phyloP scores from a whole-genome alignment of 2,113 vertebrate genomes.

The Spilogale gracilis region DNA sequence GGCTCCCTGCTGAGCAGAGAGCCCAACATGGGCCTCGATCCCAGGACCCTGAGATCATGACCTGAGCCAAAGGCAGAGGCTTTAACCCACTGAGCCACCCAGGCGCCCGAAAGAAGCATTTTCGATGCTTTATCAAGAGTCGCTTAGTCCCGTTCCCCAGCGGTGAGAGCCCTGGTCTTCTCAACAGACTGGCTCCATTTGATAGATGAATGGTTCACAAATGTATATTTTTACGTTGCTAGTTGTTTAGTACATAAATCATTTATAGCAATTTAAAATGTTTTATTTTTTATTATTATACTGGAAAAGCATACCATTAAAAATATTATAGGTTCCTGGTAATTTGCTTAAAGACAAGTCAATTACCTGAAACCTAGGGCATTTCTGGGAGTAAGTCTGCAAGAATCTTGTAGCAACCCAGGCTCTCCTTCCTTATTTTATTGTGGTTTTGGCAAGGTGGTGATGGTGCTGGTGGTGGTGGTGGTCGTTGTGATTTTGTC shows the following conservation, averaged over 20 bases:
- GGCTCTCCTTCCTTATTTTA: neutral
- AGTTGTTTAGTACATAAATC: neutral
- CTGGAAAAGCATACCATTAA: neutral
- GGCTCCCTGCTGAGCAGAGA: too few species aligned
- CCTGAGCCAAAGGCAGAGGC: too few species aligned
- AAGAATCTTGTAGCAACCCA: neutral
- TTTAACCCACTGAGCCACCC: too few species aligned
- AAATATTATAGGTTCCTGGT: neutral
- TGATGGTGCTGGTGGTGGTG: neutral
- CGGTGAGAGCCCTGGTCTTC: too few species aligned
- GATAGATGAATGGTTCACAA: neutral
- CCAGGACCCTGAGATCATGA: too few species aligned
- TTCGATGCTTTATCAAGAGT: rapidly evolving
- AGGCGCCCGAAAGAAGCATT: neutral
- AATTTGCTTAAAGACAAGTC: neutral
- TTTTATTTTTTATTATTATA: neutral
- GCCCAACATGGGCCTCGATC: too few species aligned
- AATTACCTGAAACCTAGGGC: neutral
- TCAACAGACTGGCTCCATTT: neutral
- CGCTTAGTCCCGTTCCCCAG: too few species aligned
- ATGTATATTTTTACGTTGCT: neutral
- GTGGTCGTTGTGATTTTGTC: neutral
- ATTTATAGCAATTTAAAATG: neutral
- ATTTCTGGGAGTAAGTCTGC: neutral
- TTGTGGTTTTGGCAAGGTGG: neutral